A percentile compares a stretch with the other conserved stretches of the same genome.
These are phyloP conservation scores for Myrmophylax atrothorax DNA, from an alignment of 2,113 vertebrate species.

Conservation along the genomic window DNA sequence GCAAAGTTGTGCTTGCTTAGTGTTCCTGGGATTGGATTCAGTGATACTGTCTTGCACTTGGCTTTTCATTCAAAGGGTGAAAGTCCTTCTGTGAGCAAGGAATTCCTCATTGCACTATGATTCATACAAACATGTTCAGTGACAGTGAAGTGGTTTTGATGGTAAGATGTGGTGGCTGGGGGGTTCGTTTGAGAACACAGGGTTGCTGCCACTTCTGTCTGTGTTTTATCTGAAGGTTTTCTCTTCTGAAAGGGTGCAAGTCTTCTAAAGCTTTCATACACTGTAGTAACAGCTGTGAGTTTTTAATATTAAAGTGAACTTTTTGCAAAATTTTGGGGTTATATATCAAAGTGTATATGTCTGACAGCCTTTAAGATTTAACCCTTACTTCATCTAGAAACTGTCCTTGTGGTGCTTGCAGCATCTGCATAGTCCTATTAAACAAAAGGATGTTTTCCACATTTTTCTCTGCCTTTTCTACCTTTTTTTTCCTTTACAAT, in stretches of 20 bases:
- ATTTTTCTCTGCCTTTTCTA: not conserved
- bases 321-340: not conserved
- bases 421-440: not conserved
- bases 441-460: not conserved
- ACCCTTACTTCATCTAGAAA: not conserved
- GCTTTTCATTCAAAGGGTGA: not conserved
- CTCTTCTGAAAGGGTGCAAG: not conserved
- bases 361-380: not conserved
- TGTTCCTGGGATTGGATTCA: not conserved
- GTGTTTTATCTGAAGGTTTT: not conserved
- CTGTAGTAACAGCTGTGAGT: not conserved
- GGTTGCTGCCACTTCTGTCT: not conserved
- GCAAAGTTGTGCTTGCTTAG: not conserved
- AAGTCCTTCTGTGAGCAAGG: not conserved
- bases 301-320: not conserved
- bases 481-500: not conserved
- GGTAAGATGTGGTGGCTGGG: not conserved
- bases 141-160: not conserved
- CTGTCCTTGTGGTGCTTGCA: not conserved
- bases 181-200: not conserved
- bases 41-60: not conserved
- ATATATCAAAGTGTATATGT: not conserved
- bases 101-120: not conserved
- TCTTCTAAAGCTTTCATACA: not conserved
- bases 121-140: not conserved